Evolutionary conservation across 2,113 vertebrate genomes (phyloP).

Genomic region (Ciconia maguari): DNA sequence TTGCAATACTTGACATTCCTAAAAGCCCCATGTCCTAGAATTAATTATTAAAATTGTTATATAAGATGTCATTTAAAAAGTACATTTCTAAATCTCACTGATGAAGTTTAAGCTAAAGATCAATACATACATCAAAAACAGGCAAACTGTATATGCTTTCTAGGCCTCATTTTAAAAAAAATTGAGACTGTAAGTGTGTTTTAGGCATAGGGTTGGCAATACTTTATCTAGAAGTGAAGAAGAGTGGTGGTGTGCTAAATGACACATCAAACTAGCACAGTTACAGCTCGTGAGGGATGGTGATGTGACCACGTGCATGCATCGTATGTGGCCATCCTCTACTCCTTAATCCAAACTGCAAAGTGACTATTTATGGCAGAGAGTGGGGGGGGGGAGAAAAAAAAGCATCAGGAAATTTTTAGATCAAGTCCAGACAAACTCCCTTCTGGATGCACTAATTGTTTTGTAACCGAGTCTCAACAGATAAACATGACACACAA

Average conservation of each 20-base stretch:
- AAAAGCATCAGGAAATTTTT: neutral
- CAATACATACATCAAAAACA: neutral
- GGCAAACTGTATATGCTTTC: neutral
- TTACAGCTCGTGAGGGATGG: neutral
- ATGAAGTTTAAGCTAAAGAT: neutral
- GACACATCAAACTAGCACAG: neutral
- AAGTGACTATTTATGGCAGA: neutral
- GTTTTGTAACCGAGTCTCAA: neutral
- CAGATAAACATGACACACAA: neutral
- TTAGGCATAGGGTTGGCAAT: neutral
- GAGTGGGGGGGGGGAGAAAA: accelerated
- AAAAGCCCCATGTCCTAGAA: neutral
- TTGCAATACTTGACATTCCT: neutral
- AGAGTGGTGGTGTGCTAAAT: neutral
- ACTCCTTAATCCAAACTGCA: neutral
- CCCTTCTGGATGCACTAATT: too few species aligned
- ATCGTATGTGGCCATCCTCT: neutral
- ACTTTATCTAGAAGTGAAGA: neutral
- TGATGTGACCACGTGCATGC: neutral
- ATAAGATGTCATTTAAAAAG: neutral
- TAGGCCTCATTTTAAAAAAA: neutral
- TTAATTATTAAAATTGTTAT: neutral
- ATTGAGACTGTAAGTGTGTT: accelerated
- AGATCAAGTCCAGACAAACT: neutral
- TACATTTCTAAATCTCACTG: neutral